These are phyloP conservation scores for Lepus americanus DNA, from an alignment of 2,113 vertebrate genomes.

Conservation along the genomic window DNA sequence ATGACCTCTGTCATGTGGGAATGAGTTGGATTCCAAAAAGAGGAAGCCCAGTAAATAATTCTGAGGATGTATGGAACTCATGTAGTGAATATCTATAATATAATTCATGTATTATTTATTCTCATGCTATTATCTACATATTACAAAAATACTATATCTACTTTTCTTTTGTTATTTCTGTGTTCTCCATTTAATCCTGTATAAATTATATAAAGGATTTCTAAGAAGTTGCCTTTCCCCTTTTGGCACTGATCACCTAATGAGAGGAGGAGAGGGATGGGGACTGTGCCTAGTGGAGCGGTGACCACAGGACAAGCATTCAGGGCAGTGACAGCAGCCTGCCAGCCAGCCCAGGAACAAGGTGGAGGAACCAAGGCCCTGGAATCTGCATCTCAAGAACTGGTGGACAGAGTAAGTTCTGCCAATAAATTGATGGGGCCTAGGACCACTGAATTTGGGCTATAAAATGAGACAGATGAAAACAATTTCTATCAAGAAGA, in stretches of 20 bases:
- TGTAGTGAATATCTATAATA: background rate
- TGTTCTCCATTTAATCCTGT: background rate
- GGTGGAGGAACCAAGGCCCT: background rate
- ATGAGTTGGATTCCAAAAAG: background rate
- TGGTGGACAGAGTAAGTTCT: background rate
- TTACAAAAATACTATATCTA: no score
- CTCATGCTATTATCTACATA: no score
- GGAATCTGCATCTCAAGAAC: background rate
- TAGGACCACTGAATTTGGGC: background rate
- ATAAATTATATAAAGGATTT: background rate
- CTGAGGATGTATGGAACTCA: background rate
- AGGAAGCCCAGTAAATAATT: no score
- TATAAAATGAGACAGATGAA: background rate
- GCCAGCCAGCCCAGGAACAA: no score
- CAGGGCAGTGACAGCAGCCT: background rate
- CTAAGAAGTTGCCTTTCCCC: background rate
- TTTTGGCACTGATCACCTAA: background rate
- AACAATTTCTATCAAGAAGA: background rate
- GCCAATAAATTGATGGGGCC: no score
- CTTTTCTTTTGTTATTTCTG: background rate
- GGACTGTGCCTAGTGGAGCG: background rate
- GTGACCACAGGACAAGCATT: background rate
- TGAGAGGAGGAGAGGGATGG: background rate
- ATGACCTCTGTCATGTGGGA: background rate
- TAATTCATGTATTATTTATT: no score